Evolutionary conservation across 2,888 invertebrate genomes (phyloP), one percentile per base, ranked within the genome.

Genomic region (Hyposoter dolosus): DNA sequence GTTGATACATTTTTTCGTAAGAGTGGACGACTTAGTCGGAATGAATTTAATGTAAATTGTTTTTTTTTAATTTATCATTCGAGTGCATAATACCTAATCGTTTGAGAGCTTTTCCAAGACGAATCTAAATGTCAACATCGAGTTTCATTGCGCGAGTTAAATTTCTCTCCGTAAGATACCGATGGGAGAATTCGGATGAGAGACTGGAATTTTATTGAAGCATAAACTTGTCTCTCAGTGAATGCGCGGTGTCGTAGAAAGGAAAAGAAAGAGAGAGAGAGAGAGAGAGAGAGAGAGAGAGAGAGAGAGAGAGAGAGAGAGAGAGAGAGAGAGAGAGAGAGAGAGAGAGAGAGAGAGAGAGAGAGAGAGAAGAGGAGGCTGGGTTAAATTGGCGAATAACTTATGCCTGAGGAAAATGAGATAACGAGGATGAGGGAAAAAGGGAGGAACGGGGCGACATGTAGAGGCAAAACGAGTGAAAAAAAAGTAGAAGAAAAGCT

Each of bases 321-420:
- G 45, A 10, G 45, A 45, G 10, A 45, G 45, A 15, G 45, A 2
- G 10, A 15, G n/a, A 15, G 5, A 15, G 50, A 5, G n/a, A n/a
- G n/a, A 53, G 53, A 53, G 45, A 10, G 45, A 45, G 10, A 45
- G 45, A 15, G 45, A 2, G 10, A 15, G 45, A 15, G 45, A 15
- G 45, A 10, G 45, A 15, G 45, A 81, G 47, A 74, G 72, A 56
- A 47, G 50, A 79, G 76, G 45, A 60, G 83, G 74, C 63, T 74
- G 78, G 85, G 63, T 83, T 68, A 88, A 88, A 88, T 88, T 87
- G 88, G 87, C 85, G 87, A 87, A 86, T 88, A 88, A 88, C 84
- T 87, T 88, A 88, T 88, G 87, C 83, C 83, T 82, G 83, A 81
- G 69, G 82, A 82, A 85, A 82, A 85, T 80, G 77, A 86, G 88